phyloP scores from a whole-genome alignment of 2,797 vertebrate species.

The Netta rufina region DNA sequence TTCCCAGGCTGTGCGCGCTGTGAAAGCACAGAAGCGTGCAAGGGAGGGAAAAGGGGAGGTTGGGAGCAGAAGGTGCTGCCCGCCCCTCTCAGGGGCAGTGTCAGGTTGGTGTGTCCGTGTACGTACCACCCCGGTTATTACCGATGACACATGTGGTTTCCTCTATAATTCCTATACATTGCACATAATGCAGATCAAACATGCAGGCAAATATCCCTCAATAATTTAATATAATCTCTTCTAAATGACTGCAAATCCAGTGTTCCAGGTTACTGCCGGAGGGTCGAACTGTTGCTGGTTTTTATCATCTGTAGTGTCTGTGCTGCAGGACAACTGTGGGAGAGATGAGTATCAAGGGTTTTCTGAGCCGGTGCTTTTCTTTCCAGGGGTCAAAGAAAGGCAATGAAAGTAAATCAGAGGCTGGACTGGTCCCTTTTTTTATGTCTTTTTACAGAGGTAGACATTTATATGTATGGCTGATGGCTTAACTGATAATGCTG shows the following conservation, averaged over 20 bases:
- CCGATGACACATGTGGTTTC: background rate
- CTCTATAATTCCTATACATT: background rate
- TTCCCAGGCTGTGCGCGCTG: background rate
- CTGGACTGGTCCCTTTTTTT: background rate
- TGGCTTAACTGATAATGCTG: constrained; percentile 48
- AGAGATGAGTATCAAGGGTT: background rate
- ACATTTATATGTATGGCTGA: constrained; percentile 25
- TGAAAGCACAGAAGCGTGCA: background rate
- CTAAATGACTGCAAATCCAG: background rate
- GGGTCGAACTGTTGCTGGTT: background rate
- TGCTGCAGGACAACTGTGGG: background rate
- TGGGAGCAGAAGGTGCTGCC: background rate
- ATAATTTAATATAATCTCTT: background rate
- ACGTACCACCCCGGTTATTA: background rate
- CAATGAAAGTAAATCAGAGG: constrained; percentile 39
- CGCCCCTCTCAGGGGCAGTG: background rate
- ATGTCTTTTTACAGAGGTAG: background rate
- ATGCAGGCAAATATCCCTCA: background rate
- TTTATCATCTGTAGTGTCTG: constrained; percentile 3
- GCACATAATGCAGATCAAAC: background rate
- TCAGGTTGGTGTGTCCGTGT: rapidly evolving
- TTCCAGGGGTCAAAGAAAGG: constrained; percentile 41
- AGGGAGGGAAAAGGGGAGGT: background rate
- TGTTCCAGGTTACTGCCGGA: background rate
- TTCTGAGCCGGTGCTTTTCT: constrained; percentile 14